Evolutionary conservation across 2,888 invertebrate genomes (phyloP).

Genomic region (Acrobasis suavella): DNA sequence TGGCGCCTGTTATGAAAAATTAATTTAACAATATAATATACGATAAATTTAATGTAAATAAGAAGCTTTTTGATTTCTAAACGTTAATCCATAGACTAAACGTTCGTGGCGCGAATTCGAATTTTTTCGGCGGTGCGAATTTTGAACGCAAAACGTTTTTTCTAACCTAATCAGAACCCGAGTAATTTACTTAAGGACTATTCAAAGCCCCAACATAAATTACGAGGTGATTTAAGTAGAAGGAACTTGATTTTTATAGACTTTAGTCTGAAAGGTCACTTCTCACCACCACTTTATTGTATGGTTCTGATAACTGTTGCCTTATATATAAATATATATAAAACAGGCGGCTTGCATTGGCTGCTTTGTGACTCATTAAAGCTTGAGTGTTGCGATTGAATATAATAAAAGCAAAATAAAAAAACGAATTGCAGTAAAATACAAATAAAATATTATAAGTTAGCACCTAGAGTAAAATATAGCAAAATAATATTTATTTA

Average conservation of each 20-base stretch:
- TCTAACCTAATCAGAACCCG: slow-evolving; percentile 83
- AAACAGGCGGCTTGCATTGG: slow-evolving; percentile 35
- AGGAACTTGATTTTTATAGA: slow-evolving; percentile 66
- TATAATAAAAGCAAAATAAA: slow-evolving; percentile 43
- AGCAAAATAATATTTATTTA: slow-evolving; percentile 73
- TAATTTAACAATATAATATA: slow-evolving; percentile 24
- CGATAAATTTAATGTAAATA: slow-evolving; percentile 1
- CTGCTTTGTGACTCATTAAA: slow-evolving; percentile 68
- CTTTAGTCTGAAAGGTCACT: slow-evolving; percentile 68
- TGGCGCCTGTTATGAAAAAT: slow-evolving; percentile 37
- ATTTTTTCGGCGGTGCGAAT: slow-evolving; percentile 64
- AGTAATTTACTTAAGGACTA: slow-evolving; percentile 78
- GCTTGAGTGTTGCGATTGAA: slow-evolving; percentile 44
- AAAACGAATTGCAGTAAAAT: slow-evolving; percentile 38
- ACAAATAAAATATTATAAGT: slow-evolving; percentile 49
- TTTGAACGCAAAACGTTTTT: slow-evolving; percentile 56
- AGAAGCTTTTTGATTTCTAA: slow-evolving; percentile 33
- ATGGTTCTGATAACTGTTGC: slow-evolving; percentile 79
- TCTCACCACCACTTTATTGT: slow-evolving; percentile 66
- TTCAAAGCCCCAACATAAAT: slow-evolving; percentile 71
- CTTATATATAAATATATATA: slow-evolving; percentile 44
- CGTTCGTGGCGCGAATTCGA: slow-evolving; percentile 63
- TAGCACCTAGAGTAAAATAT: slow-evolving; percentile 78
- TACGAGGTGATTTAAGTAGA: slow-evolving; percentile 83
- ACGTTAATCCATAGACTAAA: slow-evolving; percentile 48